Base-by-base conservation (phyloP, 2,113 vertebrate species). In the Catharus fuscescens region DNA sequence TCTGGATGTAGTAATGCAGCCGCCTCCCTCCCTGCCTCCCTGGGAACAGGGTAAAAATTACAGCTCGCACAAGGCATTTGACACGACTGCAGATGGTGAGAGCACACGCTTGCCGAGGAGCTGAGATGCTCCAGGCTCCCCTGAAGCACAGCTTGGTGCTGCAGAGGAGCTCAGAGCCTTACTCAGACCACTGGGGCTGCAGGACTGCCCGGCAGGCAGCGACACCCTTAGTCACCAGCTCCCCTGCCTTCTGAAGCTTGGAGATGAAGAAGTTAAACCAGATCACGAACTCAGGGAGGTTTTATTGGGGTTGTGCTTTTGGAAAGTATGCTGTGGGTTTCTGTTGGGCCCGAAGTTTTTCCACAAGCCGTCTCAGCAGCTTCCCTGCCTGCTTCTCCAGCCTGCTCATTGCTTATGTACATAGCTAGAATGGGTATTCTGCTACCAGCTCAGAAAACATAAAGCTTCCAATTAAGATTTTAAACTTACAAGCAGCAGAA, bases 271-370 rank as follows among this genome's bases (percentile, higher is more conserved):
- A 88, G 84, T 54, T 54, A 32, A 45, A 61, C 59, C 80, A 87
- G 59, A 50, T 31, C 5, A 3, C 14, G 25, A 81, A 57, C 34
- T 26, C 62, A 65, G 20, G 4, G 4, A 72, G 54, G 44, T 73
- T 87, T 89, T 72, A 26, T 18, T 80, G 47, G 66, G 32, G 45
- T 70, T 94, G 93, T 93, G 40, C 62, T 80, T 90, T 62, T n/a
- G 34, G 62, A 93, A 96, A 94, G 12, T 80, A 90, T 85, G 45
- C 15, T 57, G 44, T 67, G 85, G 60, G 54, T 70, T 95, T 96
- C 57, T 88, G 24, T 14, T 4, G 1, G 25, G 28, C 38, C 84
- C 71, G 15, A 70, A 52, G 44, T 40, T 86, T 90, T 92, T 70
- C 76, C 61, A 48, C 44, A 61, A 52, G 56, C 52, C 48, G 24